These are phyloP conservation scores for Argyresthia goedartella DNA, from an alignment of 2,888 invertebrate species.

Conservation along the genomic window DNA sequence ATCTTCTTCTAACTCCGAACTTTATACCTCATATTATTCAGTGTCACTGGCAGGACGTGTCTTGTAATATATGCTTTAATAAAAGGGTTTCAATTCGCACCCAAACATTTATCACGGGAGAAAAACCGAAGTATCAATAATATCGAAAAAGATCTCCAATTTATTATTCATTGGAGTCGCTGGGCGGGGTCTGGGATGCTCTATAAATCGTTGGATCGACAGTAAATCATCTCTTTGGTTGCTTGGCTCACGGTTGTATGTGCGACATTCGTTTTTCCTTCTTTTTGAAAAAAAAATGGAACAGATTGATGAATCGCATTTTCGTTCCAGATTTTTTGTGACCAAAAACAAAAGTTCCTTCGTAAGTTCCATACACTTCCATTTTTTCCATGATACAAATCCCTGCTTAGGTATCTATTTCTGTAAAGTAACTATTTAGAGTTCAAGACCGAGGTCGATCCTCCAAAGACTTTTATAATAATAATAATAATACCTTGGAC, in stretches of 20 bases:
- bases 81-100: constrained; percentile 66
- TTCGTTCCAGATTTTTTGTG: constrained; percentile 7
- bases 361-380: too few species aligned
- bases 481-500: too few species aligned
- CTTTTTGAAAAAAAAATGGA: constrained; percentile 10
- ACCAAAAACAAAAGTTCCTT: too few species aligned
- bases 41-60: constrained; percentile 61
- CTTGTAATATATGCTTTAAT: constrained; percentile 68
- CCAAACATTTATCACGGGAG: constrained; percentile 55
- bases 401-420: too few species aligned
- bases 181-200: constrained; percentile 36
- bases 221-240: constrained; percentile 49
- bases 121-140: constrained; percentile 60
- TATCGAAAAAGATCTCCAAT: constrained; percentile 61
- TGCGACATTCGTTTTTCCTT: constrained; percentile 39
- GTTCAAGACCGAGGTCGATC: too few species aligned
- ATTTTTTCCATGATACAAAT: too few species aligned
- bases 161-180: constrained; percentile 64
- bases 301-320: constrained; percentile 6
- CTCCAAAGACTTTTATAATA: too few species aligned
- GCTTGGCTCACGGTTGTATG: constrained; percentile 35
- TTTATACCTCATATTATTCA: constrained; percentile 47
- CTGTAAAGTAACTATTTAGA: too few species aligned
- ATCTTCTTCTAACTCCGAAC: too few species aligned
- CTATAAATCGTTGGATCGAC: constrained; percentile 57